A percentile compares a stretch with the other conserved stretches of the same genome.
Evolutionary conservation across 2,113 vertebrate species (phyloP).

Genomic region (Amblyornis subalaris): DNA sequence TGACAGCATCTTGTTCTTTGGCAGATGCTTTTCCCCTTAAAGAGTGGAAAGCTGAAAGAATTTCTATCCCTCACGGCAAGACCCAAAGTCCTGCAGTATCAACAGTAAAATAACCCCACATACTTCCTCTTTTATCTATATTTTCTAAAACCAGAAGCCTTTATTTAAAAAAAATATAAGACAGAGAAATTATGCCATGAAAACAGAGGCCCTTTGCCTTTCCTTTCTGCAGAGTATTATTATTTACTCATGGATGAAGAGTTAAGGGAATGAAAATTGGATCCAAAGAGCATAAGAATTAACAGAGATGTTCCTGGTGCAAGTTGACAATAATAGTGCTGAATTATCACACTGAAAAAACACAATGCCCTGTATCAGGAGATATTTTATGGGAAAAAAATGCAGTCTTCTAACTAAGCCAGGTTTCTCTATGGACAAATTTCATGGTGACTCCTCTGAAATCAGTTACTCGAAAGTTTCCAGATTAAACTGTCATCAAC

Average conservation of each 20-base stretch:
- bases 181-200: neutral
- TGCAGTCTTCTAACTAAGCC: neutral
- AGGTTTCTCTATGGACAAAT: neutral
- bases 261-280: neutral
- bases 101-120: neutral
- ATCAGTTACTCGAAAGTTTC: neutral
- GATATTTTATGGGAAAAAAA: neutral
- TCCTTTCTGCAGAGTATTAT: neutral
- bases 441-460: neutral
- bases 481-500: neutral
- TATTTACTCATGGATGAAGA: neutral
- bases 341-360: neutral
- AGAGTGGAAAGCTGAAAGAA: neutral
- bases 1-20: conserved; percentile 62
- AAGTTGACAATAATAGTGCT: neutral
- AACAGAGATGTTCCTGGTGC: neutral
- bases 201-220: neutral
- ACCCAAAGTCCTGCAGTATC: conserved; percentile 11
- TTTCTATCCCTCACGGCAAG: neutral
- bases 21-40: conserved; percentile 67
- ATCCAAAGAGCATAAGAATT: neutral
- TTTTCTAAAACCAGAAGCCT: neutral
- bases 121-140: neutral
- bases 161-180: neutral
- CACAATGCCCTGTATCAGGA: neutral